These are phyloP conservation scores for Suillia variegata DNA, from an alignment of 2,888 invertebrate genomes.

Conservation along the genomic window DNA sequence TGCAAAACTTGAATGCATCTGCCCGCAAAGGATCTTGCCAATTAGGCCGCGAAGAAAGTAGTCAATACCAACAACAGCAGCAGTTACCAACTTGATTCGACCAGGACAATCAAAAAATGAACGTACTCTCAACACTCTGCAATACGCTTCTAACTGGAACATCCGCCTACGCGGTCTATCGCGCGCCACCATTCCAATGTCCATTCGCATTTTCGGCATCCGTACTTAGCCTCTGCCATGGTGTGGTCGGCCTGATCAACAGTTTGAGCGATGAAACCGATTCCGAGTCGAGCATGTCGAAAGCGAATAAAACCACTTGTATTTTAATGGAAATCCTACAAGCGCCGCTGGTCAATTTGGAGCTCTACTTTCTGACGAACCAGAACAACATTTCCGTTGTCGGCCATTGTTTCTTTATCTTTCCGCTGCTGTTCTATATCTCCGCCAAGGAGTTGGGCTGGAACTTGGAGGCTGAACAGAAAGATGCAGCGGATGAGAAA, in stretches of 20 bases:
- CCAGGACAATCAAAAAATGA: too few relatives aligned
- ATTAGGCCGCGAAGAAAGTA: too few relatives aligned
- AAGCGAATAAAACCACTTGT: constrained; percentile 28
- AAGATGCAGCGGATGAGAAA: too few relatives aligned
- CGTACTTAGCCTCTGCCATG: constrained; percentile 42
- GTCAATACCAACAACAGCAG: too few relatives aligned
- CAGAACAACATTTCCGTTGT: constrained; percentile 39
- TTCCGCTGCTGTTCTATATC: constrained; percentile 46
- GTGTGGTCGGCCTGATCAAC: constrained; percentile 42
- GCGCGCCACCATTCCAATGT: constrained; percentile 38
- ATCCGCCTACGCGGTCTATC: constrained; percentile 44
- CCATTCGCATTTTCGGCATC: constrained; percentile 46
- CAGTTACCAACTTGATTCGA: too few relatives aligned
- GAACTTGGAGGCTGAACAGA: too few relatives aligned
- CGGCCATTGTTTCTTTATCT: constrained; percentile 44
- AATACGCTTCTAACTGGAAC: constrained; percentile 44
- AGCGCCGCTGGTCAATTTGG: constrained; percentile 45
- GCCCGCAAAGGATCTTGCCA: too few relatives aligned
- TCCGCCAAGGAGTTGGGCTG: constrained; percentile 29
- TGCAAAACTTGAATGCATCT: too few relatives aligned
- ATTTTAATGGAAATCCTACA: constrained; percentile 44
- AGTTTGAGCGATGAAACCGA: constrained; percentile 30
- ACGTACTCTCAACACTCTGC: constrained; percentile 23
- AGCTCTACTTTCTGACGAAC: constrained; percentile 40
- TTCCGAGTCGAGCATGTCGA: constrained; percentile 32